phyloP scores from a whole-genome alignment of 2,888 invertebrate genomes.

The Electrophaes corylata region DNA sequence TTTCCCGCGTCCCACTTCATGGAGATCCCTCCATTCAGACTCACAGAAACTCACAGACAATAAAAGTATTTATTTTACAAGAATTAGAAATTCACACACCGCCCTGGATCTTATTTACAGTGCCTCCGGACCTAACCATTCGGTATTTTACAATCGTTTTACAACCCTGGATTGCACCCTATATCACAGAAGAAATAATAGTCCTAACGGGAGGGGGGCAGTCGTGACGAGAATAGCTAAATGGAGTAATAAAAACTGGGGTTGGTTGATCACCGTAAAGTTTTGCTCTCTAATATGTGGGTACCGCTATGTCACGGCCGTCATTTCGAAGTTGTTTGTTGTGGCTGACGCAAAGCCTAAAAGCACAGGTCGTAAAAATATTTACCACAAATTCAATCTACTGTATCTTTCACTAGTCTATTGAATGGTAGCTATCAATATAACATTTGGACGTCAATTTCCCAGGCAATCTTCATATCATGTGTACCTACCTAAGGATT shows the following conservation, averaged over 20 bases:
- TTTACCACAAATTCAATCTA: no score
- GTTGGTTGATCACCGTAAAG: slow-evolving; percentile 7
- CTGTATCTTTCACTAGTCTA: no score
- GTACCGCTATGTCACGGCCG: background rate
- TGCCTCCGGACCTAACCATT: slow-evolving; percentile 13
- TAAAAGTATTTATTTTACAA: background rate
- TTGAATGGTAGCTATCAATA: no score
- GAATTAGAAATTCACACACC: slow-evolving; percentile 7
- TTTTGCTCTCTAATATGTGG: background rate
- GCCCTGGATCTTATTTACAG: slow-evolving; percentile 30
- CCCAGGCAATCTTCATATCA: no score
- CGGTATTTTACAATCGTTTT: slow-evolving; percentile 27
- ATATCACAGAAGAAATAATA: slow-evolving; percentile 22
- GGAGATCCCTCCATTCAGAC: no score
- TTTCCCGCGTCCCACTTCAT: no score
- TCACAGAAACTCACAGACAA: no score
- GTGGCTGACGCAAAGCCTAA: no score
- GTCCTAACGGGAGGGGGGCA: slow-evolving; percentile 19
- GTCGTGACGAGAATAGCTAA: slow-evolving; percentile 72
- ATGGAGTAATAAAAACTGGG: slow-evolving; percentile 64
- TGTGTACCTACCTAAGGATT: no score
- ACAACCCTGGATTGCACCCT: slow-evolving; percentile 55
- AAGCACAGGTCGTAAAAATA: no score
- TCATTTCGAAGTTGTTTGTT: background rate
- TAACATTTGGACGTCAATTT: no score